Evolutionary conservation across 37 sponge, comb jelly and placozoan species (phyloP).

Genomic region (Cladorhizidae sp.): DNA sequence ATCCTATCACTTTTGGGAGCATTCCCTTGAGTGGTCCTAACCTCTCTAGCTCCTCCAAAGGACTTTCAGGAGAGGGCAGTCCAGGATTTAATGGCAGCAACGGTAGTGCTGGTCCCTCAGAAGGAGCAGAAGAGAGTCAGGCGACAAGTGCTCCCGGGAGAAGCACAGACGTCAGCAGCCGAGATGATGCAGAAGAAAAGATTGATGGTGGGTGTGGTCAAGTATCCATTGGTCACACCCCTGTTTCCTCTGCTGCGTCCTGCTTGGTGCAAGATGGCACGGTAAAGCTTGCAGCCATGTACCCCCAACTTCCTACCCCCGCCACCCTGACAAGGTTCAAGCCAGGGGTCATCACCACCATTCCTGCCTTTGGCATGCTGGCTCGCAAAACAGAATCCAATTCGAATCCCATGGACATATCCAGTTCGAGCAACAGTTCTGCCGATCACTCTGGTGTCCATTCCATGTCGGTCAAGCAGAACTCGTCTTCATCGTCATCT

Average conservation of each 20-base stretch:
- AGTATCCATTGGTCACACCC: neutral
- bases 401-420: neutral
- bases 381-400: neutral
- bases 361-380: slow-evolving; percentile 20
- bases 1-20: slow-evolving; percentile 55
- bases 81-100: slow-evolving; percentile 1
- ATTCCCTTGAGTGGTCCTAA: slow-evolving; percentile 54
- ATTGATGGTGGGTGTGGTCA: neutral
- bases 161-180: neutral
- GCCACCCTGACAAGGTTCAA: neutral
- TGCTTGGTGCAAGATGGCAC: neutral
- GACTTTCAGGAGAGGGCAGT: neutral
- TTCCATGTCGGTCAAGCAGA: neutral
- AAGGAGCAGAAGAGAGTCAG: neutral
- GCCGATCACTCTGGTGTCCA: slow-evolving; percentile 1
- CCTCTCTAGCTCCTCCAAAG: slow-evolving; percentile 25
- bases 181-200: neutral
- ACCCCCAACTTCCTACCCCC: slow-evolving; percentile 4
- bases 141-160: neutral
- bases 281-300: slow-evolving; percentile 7
- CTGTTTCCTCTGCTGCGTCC: neutral
- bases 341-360: slow-evolving; percentile 15
- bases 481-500: neutral
- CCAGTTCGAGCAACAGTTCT: neutral
- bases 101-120: neutral